These are phyloP conservation scores for Escarpia spicata DNA, from an alignment of 2,888 invertebrate genomes.

Conservation along the genomic window DNA sequence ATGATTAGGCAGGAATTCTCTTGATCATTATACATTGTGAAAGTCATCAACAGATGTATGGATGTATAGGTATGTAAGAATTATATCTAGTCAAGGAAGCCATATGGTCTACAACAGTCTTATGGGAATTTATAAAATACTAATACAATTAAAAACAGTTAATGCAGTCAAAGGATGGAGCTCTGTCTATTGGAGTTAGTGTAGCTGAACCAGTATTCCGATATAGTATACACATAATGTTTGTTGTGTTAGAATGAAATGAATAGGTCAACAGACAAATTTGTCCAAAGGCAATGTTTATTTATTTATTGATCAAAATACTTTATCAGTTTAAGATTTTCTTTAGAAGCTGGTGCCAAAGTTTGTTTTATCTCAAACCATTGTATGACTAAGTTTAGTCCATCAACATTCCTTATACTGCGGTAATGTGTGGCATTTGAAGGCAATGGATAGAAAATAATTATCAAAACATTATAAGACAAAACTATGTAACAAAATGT, in stretches of 20 bases:
- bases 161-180: background rate
- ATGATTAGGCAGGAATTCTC: no score
- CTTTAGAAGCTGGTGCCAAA: background rate
- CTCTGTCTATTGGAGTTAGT: background rate
- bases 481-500: background rate
- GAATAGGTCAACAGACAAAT: background rate
- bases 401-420: background rate
- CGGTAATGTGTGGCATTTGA: background rate
- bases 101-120: background rate
- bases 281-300: background rate
- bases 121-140: background rate
- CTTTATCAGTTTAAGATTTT: background rate
- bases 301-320: background rate
- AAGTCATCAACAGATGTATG: no score
- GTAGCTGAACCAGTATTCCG: background rate
- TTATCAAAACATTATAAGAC: background rate
- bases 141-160: background rate
- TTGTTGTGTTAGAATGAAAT: background rate
- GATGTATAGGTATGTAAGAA: no score
- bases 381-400: background rate
- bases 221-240: no score
- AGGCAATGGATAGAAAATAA: background rate
- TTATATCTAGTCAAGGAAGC: background rate
- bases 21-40: no score
- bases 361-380: background rate